phyloP scores from a whole-genome alignment of 2,888 invertebrate species.

The Saturnia japonica region DNA sequence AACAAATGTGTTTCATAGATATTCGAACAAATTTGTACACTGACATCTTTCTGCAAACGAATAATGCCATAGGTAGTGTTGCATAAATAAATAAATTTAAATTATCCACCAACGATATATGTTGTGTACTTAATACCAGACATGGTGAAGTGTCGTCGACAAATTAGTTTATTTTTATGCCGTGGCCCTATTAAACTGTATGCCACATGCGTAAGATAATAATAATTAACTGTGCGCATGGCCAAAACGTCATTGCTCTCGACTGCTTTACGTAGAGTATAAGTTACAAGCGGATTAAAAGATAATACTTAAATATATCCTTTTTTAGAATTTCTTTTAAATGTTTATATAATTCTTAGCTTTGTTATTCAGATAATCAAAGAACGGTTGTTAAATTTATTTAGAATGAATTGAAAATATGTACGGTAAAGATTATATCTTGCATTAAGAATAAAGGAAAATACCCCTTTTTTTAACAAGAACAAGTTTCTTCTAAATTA shows the following conservation, averaged over 20 bases:
- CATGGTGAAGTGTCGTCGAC: constrained; percentile 23
- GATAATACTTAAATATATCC: not conserved
- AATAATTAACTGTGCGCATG: constrained; percentile 43
- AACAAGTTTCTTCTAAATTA: too few relatives aligned
- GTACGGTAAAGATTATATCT: too few relatives aligned
- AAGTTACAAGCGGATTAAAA: constrained; percentile 24
- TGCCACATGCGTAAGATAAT: constrained; percentile 39
- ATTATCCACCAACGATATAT: constrained; percentile 9
- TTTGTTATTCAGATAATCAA: too few relatives aligned
- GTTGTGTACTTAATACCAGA: constrained; percentile 19
- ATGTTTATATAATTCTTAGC: too few relatives aligned
- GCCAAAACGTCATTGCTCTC: constrained; percentile 34
- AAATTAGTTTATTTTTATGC: constrained; percentile 27
- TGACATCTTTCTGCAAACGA: too few relatives aligned
- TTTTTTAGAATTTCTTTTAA: too few relatives aligned
- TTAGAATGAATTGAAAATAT: too few relatives aligned
- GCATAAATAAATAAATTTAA: constrained; percentile 10
- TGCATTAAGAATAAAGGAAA: too few relatives aligned
- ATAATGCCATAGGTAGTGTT: not conserved
- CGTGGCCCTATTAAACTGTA: constrained; percentile 34
- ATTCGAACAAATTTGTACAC: too few relatives aligned
- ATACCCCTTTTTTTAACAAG: too few relatives aligned
- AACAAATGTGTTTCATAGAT: too few relatives aligned
- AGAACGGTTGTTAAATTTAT: too few relatives aligned
- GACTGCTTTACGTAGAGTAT: constrained; percentile 25